Conservation (phyloP, 35 echinoderm and acorn worm genomes). For the Chiridota heheva region DNA sequence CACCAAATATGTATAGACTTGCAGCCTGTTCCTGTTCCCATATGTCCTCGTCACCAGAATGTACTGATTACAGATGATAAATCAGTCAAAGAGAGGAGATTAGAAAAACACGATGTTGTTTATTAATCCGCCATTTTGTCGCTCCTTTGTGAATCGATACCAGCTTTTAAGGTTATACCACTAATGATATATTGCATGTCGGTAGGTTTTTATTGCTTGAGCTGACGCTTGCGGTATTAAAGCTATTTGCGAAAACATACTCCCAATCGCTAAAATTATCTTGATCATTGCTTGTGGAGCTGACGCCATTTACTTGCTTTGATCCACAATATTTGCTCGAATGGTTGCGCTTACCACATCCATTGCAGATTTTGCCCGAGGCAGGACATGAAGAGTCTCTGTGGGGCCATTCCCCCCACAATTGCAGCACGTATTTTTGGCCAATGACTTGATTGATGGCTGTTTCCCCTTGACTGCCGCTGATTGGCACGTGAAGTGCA, state of each 20-base stretch:
- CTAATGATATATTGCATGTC: conserved; percentile 28
- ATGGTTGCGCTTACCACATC: conserved; percentile 40
- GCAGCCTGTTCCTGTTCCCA: too few relatives aligned
- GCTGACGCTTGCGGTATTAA: too few relatives aligned
- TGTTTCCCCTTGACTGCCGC: too few relatives aligned
- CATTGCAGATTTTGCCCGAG: conserved; percentile 32
- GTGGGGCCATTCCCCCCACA: too few relatives aligned
- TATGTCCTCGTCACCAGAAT: too few relatives aligned
- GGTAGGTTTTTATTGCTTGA: conserved; percentile 24
- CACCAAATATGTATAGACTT: too few relatives aligned
- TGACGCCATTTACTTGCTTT: background rate
- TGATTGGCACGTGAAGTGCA: too few relatives aligned
- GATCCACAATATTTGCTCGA: conserved; percentile 38
- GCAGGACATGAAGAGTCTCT: background rate
- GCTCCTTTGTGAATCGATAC: conserved; percentile 47
- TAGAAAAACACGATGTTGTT: too few relatives aligned
- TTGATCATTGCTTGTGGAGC: conserved; percentile 18
- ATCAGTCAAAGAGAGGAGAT: too few relatives aligned
- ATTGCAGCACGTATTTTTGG: too few relatives aligned
- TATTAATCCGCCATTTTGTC: conserved; percentile 28
- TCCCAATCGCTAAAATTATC: background rate
- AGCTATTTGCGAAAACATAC: conserved; percentile 38
- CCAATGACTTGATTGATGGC: too few relatives aligned
- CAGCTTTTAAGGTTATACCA: conserved; percentile 13
- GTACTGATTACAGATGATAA: too few relatives aligned